These are phyloP conservation scores for Perca schrenkii DNA, from an alignment of 2,113 vertebrate species.

Conservation along the genomic window DNA sequence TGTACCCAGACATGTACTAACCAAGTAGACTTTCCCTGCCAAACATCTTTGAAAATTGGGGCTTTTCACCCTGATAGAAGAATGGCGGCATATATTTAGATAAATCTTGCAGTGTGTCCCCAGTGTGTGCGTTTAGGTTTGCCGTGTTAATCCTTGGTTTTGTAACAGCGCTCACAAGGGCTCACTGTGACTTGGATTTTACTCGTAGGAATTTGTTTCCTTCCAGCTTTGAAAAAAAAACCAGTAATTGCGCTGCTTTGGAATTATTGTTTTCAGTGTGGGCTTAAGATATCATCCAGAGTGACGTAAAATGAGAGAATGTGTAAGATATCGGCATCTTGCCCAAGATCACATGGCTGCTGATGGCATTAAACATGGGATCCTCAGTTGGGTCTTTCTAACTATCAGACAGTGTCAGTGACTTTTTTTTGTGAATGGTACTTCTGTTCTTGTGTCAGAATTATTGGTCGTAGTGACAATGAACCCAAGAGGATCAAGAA, in stretches of 20 bases:
- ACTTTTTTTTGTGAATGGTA: background rate
- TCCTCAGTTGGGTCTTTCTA: background rate
- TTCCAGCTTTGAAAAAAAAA: background rate
- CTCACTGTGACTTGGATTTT: conserved; percentile 29
- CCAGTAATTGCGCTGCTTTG: background rate
- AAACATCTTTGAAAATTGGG: background rate
- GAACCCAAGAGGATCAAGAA: conserved; percentile 98
- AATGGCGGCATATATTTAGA: background rate
- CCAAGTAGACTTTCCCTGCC: background rate
- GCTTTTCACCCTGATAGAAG: background rate
- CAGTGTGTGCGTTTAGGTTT: background rate
- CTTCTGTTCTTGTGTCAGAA: conserved; percentile 77
- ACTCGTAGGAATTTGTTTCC: conserved; percentile 8
- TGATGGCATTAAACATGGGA: background rate
- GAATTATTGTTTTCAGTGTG: conserved; percentile 7
- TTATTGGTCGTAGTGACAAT: conserved; percentile 93
- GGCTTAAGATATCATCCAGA: background rate
- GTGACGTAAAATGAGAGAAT: background rate
- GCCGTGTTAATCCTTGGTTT: conserved; percentile 33
- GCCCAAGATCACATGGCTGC: background rate
- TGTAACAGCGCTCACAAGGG: conserved; percentile 12
- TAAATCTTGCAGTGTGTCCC: background rate
- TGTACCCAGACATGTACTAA: background rate
- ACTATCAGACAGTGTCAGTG: background rate
- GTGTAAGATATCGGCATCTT: background rate